A percentile compares a stretch with the other conserved stretches of the same genome.
Conservation (phyloP, 2,113 vertebrate genomes). For the Anoura caudifer region DNA sequence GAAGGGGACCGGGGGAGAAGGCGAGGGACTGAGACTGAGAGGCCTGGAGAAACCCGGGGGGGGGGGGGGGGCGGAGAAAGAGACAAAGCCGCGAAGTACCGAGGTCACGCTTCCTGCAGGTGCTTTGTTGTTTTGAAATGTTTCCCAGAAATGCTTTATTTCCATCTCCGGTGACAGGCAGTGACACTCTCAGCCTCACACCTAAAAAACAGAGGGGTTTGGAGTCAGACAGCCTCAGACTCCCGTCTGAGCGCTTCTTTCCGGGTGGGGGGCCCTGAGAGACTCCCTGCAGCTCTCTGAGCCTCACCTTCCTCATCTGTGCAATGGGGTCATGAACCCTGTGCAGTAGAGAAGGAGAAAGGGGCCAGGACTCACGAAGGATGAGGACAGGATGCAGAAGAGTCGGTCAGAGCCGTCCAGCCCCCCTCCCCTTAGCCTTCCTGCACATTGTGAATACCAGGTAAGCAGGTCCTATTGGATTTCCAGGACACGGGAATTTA, state of each 20-base stretch:
- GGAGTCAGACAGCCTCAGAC: not conserved
- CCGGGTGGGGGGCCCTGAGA: fast-evolving
- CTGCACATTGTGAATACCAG: fast-evolving
- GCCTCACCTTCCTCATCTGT: not conserved
- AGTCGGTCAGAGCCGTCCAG: fast-evolving
- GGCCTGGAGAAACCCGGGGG: not conserved
- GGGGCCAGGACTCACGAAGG: fast-evolving
- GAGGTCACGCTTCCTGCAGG: not conserved
- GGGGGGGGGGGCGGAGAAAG: not conserved
- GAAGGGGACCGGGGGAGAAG: not conserved
- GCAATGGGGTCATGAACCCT: not conserved
- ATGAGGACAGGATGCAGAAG: not conserved
- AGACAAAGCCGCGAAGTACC: not conserved
- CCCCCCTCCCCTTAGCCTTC: not conserved
- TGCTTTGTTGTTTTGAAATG: not conserved
- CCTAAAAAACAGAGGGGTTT: too few relatives aligned
- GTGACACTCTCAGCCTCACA: not conserved
- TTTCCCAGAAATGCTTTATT: not conserved
- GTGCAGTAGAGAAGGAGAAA: fast-evolving
- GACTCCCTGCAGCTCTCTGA: not conserved
- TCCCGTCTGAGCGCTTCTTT: fast-evolving
- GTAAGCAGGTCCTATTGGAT: not conserved
- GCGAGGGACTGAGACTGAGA: not conserved
- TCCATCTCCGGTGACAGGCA: not conserved
- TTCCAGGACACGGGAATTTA: not conserved